A percentile compares a stretch with the other conserved stretches of the same genome.
These are phyloP conservation scores for Poeciliopsis presidionis DNA, from an alignment of 2,797 vertebrate genomes.

Conservation along the genomic window DNA sequence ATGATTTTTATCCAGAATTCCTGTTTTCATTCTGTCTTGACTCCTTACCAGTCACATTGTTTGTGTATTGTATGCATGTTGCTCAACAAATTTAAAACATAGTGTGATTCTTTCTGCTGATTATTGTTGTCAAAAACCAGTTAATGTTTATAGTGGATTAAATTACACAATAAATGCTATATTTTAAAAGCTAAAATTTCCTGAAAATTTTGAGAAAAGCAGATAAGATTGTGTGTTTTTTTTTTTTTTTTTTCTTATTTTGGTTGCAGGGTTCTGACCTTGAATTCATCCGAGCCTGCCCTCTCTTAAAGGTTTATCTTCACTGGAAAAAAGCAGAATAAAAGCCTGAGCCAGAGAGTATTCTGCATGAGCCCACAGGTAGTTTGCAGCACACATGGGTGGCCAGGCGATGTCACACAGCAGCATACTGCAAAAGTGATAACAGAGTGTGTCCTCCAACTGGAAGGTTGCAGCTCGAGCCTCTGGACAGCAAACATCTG, in stretches of 20 bases:
- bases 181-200: neutral
- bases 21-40: neutral
- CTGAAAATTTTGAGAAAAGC: neutral
- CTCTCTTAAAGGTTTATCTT: conserved; percentile 16
- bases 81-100: conserved; percentile 12
- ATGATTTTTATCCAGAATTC: neutral
- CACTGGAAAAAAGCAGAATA: conserved; percentile 14
- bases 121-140: conserved; percentile 27
- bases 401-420: neutral
- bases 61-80: neutral
- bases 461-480: conserved; percentile 25
- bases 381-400: neutral
- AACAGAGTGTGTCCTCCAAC: conserved; percentile 39
- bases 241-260: neutral
- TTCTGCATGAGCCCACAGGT: conserved; percentile 2
- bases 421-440: conserved; percentile 26
- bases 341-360: conserved; percentile 10
- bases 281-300: neutral
- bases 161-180: conserved; percentile 16
- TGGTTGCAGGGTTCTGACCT: conserved; percentile 23
- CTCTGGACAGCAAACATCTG: conserved; percentile 31
- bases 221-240: conserved; percentile 3
- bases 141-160: conserved; percentile 44
- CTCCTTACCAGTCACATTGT: neutral
- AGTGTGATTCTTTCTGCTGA: conserved; percentile 15